Evolutionary conservation across 2,797 vertebrate genomes (phyloP).

Genomic region (Martes flavigula): DNA sequence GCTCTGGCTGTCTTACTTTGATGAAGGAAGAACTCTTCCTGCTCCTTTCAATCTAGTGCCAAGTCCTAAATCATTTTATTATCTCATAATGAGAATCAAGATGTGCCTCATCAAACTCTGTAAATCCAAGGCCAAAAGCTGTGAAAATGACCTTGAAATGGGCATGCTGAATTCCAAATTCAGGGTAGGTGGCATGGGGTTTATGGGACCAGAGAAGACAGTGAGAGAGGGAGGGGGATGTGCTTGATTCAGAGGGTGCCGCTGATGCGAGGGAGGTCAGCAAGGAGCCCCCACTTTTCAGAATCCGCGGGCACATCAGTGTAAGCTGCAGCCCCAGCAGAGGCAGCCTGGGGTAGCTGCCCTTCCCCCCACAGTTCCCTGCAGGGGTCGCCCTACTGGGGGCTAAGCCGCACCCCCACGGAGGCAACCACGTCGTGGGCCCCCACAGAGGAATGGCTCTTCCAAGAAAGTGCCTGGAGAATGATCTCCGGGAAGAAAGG

Average conservation of each 20-base stretch:
- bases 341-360: neutral
- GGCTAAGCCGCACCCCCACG: accelerated
- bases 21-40: constrained; percentile 96
- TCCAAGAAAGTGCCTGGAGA: neutral
- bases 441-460: neutral
- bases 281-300: accelerated
- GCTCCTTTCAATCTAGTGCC: constrained; percentile 97
- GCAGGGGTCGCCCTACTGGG: neutral
- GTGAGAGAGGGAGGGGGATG: accelerated
- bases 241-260: neutral
- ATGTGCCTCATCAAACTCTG: constrained; percentile 94
- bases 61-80: constrained; percentile 98
- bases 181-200: constrained; percentile 85
- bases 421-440: neutral
- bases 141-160: constrained; percentile 94
- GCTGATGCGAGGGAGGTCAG: neutral
- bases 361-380: neutral
- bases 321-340: neutral
- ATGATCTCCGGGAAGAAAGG: neutral
- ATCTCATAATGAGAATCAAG: constrained; percentile 94
- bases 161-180: constrained; percentile 94
- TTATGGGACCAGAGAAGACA: neutral
- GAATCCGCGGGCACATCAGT: neutral
- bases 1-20: constrained; percentile 97
- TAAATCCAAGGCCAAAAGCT: constrained; percentile 92